A percentile compares a stretch with the other conserved stretches of the same genome.
Conservation (phyloP, 37 sponge, comb jelly and placozoan species). For the Aphrocallistes beatrix region DNA sequence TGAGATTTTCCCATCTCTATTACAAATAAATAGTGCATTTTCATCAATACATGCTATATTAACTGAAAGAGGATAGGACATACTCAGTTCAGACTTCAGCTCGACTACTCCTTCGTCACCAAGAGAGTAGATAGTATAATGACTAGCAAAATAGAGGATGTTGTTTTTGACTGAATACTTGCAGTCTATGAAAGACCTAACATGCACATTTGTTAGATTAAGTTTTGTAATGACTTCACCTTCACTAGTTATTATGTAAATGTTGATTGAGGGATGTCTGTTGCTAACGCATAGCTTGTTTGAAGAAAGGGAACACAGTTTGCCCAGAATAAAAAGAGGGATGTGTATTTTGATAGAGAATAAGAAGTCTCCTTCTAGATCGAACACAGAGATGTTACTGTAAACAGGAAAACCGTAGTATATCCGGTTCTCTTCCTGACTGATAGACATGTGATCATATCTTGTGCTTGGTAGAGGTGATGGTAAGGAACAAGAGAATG, state of each 20-base stretch:
- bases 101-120: neutral
- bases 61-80: neutral
- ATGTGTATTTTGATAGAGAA: neutral
- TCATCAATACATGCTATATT: neutral
- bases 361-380: neutral
- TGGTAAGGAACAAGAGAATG: neutral
- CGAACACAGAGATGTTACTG: neutral
- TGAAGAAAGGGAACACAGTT: neutral
- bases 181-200: neutral
- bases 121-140: neutral
- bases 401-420: neutral
- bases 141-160: neutral
- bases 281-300: neutral
- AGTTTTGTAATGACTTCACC: neutral
- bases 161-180: neutral
- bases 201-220: neutral
- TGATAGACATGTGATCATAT: neutral
- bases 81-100: neutral
- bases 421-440: neutral
- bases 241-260: neutral
- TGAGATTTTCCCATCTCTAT: neutral
- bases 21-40: neutral
- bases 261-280: neutral
- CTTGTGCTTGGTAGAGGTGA: neutral
- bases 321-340: neutral